Base-by-base conservation (phyloP, 2,113 vertebrate genomes). In the Holacanthus passer region DNA sequence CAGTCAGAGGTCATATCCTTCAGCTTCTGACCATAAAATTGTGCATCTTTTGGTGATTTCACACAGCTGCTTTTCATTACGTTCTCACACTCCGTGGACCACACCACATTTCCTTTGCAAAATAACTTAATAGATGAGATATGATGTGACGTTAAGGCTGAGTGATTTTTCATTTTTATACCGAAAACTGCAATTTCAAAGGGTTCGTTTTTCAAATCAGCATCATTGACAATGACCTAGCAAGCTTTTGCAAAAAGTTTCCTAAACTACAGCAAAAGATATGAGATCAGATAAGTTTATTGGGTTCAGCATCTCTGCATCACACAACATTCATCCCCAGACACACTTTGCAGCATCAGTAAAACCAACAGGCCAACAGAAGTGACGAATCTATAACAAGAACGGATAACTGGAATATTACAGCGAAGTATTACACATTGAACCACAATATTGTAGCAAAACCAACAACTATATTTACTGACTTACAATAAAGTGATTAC, bases 1-100 rank as follows among this genome's bases (percentile, higher is more conserved):
- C 74, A 59, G 2, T 78, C n/a, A 52, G 19, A 78, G 3, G 56
- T 50, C 72, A 50, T 20, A 37, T 24, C 72, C 39, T 77, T 76
- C 0, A 72, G 1, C 37, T 60, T 76, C 41, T 58, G 22, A 0
- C 37, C 12, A 16, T 22, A 7, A 68, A 27, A 55, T 12, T 11
- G 48, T 41, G 24, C 35, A 22, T 45, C 8, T 41, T 31, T 19
- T 52, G 48, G 48, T 56, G 52, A 81, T 73, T 59, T 66, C 58
- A 39, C 45, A 53, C 58, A 63, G 70, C 43, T 74, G 53, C 3
- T 35, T 68, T 17, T 45, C 32, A 56, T 75, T 20, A 37, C 14
- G 27, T 52, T 4, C 35, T 69, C 64, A 45, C 45, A 24, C 32
- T 39, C 24, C 32, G 17, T 39, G 7, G 58, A 11, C 8, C 2